Conservation (phyloP, 2,797 vertebrate species). For the Darevskia mixta region DNA sequence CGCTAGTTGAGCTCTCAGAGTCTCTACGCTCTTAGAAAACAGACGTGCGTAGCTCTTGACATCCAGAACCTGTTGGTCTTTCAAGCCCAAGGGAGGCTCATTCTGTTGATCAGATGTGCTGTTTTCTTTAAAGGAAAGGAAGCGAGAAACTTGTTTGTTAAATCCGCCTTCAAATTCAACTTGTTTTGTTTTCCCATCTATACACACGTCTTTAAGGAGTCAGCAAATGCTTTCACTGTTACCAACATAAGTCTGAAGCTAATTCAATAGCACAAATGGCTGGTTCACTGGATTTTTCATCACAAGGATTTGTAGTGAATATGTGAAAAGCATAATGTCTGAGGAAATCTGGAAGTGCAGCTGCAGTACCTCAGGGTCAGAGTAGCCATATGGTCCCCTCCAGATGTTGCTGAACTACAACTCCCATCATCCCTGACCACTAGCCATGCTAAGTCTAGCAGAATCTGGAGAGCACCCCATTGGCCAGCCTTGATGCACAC, state of each 20-base stretch:
- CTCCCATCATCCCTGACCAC: not conserved
- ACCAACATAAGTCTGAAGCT: not conserved
- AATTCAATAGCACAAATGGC: not conserved
- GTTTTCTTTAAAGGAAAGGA: conserved; percentile 67
- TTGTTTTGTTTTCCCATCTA: not conserved
- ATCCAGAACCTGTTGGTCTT: conserved; percentile 94
- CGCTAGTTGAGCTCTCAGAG: conserved; percentile 86
- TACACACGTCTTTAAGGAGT: conserved; percentile 3
- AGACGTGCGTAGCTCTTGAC: conserved; percentile 89
- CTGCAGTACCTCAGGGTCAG: no score
- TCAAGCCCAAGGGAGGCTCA: conserved; percentile 83
- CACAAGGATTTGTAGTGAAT: not conserved
- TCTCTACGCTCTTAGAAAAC: conserved; percentile 92
- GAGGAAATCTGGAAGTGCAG: not conserved
- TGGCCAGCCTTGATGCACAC: not conserved
- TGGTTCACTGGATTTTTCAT: not conserved
- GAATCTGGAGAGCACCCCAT: no score
- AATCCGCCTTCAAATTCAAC: not conserved
- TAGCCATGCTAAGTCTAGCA: no score
- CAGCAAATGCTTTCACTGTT: not conserved
- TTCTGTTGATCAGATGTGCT: conserved; percentile 79
- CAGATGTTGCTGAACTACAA: no score
- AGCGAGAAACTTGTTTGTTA: not conserved
- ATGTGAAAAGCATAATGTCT: not conserved
- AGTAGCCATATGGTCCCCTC: no score